Percentiles rank a stretch among this genome's conserved stretches.
Evolutionary conservation across 2,888 invertebrate species (phyloP).

Genomic region (Microplitis manilae): DNA sequence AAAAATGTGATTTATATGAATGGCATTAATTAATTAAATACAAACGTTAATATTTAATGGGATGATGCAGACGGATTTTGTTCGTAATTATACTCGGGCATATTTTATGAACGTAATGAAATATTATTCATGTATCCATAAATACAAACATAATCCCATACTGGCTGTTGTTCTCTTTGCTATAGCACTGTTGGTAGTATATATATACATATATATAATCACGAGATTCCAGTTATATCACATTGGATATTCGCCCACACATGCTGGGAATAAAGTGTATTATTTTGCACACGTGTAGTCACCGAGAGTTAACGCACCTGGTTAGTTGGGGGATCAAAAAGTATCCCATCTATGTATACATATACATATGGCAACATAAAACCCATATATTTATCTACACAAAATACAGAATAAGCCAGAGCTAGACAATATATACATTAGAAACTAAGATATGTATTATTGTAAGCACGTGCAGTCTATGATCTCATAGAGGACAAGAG

Average conservation of each 20-base stretch:
- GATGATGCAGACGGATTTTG: constrained; percentile 1
- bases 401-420: not conserved
- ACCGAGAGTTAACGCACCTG: constrained; percentile 32
- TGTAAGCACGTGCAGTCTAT: constrained; percentile 30
- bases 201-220: constrained; percentile 13
- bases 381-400: not conserved
- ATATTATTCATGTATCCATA: not conserved
- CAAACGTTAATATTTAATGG: not conserved
- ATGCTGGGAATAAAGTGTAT: constrained; percentile 2
- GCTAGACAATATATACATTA: not conserved
- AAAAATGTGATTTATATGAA: no score
- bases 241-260: constrained; percentile 7
- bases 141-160: constrained; percentile 3
- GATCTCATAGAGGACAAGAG: constrained; percentile 14
- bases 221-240: constrained; percentile 40
- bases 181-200: not conserved
- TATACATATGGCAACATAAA: constrained; percentile 3
- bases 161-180: constrained; percentile 10
- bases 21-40: constrained; percentile 10
- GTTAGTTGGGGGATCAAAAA: constrained; percentile 4
- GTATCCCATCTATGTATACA: constrained; percentile 4
- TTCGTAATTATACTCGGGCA: constrained; percentile 3
- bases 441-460: constrained; percentile 10
- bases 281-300: constrained; percentile 2
- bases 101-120: constrained; percentile 23